A percentile compares a stretch with the other conserved stretches of the same genome.
These are phyloP conservation scores for Brachionus paranguensis DNA, from an alignment of 1,140 invertebrate species.

Conservation along the genomic window DNA sequence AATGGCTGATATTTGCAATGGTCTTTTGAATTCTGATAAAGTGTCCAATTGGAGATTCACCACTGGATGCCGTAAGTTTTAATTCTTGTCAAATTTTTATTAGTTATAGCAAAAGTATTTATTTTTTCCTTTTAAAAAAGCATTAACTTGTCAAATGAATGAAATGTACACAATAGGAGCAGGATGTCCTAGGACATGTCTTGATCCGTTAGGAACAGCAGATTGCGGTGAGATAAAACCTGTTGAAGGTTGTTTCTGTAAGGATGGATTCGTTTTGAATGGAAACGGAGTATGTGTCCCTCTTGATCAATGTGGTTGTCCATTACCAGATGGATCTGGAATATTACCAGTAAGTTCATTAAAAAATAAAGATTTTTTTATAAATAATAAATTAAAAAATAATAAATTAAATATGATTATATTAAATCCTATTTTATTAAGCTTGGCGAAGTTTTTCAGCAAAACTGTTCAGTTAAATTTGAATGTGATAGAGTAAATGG, in stretches of 20 bases:
- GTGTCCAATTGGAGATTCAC: not conserved
- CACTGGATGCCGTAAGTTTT: conserved; percentile 6
- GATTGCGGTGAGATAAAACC: conserved; percentile 16
- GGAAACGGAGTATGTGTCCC: not conserved
- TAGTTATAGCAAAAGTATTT: no score
- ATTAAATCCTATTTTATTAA: not conserved
- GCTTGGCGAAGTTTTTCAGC: not conserved
- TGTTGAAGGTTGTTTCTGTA: conserved; percentile 30
- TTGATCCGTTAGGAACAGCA: not conserved
- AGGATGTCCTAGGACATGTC: conserved; percentile 14
- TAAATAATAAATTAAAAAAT: not conserved
- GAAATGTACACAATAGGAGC: not conserved
- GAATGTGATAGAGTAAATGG: not conserved
- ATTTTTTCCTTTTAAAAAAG: not conserved
- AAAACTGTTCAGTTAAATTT: not conserved
- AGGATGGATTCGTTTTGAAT: not conserved
- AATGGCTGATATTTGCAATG: not conserved
- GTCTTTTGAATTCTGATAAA: not conserved
- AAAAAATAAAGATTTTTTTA: not conserved
- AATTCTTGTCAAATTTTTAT: not conserved
- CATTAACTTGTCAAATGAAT: not conserved
- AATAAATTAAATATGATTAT: no score
- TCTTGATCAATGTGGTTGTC: conserved; percentile 10
- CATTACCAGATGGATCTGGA: conserved; percentile 11
- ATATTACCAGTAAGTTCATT: not conserved